Evolutionary conservation across 2,797 vertebrate genomes (phyloP).

Genomic region (Aythya fuligula): DNA sequence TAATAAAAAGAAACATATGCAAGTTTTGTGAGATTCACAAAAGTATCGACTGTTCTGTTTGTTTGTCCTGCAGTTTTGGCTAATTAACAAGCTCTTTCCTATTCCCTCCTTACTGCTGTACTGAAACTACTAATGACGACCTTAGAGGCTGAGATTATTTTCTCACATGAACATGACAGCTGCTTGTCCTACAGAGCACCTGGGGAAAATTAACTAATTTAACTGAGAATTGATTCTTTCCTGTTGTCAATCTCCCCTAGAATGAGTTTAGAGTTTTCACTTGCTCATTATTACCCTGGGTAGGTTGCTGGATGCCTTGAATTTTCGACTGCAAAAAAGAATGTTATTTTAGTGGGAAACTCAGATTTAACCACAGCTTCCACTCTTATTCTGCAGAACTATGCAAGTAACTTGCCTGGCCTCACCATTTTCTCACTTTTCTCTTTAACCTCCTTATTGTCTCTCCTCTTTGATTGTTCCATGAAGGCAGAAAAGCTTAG

Average conservation of each 20-base stretch:
- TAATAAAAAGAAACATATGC: background rate
- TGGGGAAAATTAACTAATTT: background rate
- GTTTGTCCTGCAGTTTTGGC: background rate
- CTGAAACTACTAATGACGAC: background rate
- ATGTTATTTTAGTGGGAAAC: background rate
- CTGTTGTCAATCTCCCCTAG: background rate
- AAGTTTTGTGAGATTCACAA: background rate
- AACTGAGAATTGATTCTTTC: background rate
- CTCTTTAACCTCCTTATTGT: background rate
- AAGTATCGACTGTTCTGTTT: background rate
- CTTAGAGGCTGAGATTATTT: background rate
- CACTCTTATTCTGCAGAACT: background rate
- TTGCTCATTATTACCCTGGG: background rate
- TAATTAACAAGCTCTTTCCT: background rate
- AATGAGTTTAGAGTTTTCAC: background rate
- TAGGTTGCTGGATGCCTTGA: background rate
- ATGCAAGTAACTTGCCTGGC: background rate
- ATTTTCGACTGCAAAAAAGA: background rate
- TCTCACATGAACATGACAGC: background rate
- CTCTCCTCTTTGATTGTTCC: background rate
- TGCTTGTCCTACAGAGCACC: background rate
- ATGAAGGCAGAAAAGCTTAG: background rate
- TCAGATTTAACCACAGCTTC: background rate
- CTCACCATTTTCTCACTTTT: background rate
- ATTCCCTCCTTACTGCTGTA: background rate